Conservation (phyloP, 30 jellyfish, hydroid and myxozoan genomes). For the Hydra vulgaris region DNA sequence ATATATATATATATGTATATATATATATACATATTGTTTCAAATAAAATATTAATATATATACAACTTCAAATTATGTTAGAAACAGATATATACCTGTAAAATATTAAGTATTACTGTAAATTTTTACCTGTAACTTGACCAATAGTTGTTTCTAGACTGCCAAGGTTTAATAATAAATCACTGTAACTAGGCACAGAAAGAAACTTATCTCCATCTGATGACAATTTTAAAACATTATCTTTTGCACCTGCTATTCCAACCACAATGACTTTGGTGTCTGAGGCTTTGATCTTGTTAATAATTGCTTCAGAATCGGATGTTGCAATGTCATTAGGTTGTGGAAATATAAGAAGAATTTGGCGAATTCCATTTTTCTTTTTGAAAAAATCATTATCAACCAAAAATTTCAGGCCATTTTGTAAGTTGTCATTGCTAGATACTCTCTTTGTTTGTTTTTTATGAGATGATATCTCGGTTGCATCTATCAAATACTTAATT, state of each 20-base stretch:
- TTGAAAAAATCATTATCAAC: not conserved
- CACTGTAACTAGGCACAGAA: not conserved
- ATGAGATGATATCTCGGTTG: not conserved
- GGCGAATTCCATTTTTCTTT: not conserved
- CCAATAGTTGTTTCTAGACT: not conserved
- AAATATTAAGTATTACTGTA: not conserved
- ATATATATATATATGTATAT: no score
- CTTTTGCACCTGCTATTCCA: constrained; percentile 15
- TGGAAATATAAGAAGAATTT: constrained; percentile 18
- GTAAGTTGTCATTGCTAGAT: not conserved
- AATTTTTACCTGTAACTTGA: not conserved
- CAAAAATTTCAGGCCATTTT: not conserved
- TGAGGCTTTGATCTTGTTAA: not conserved
- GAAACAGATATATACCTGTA: no score
- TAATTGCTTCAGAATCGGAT: constrained; percentile 1
- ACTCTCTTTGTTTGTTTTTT: not conserved
- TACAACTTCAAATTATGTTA: no score
- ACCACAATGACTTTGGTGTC: constrained; percentile 17
- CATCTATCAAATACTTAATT: not conserved
- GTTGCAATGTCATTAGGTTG: not conserved
- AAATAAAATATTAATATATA: no score
- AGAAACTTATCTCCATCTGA: constrained; percentile 11
- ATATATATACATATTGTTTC: no score
- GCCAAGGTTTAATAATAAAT: not conserved
- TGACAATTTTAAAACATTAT: not conserved